Evolutionary conservation across 2,888 invertebrate genomes (phyloP).

Genomic region (Pecten maximus): DNA sequence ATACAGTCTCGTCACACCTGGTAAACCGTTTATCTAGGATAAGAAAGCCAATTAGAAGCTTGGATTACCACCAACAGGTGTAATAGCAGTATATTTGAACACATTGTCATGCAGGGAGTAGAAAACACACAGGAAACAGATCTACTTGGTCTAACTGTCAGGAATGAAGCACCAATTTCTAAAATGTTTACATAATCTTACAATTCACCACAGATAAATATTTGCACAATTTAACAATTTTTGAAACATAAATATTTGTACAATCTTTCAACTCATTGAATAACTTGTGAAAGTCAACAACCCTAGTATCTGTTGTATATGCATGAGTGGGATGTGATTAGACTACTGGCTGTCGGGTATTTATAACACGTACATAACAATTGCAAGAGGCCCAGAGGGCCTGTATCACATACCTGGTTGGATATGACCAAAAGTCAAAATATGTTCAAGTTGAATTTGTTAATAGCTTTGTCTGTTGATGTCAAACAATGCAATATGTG

Average conservation of each 20-base stretch:
- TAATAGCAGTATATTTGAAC: not conserved
- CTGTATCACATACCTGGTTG: too few relatives aligned
- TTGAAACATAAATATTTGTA: not conserved
- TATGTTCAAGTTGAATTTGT: too few relatives aligned
- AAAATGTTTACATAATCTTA: not conserved
- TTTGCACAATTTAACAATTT: not conserved
- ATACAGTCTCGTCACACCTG: not conserved
- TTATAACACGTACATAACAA: too few relatives aligned
- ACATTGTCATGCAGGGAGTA: not conserved
- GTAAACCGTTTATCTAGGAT: not conserved
- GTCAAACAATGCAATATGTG: too few relatives aligned
- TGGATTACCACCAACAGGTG: not conserved
- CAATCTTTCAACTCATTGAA: too few relatives aligned
- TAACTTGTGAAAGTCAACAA: too few relatives aligned
- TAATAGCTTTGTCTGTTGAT: too few relatives aligned
- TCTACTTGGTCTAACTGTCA: not conserved
- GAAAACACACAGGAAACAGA: not conserved
- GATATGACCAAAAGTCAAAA: too few relatives aligned
- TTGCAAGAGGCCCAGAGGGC: too few relatives aligned
- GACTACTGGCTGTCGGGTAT: too few relatives aligned
- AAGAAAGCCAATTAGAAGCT: not conserved
- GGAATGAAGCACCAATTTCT: not conserved
- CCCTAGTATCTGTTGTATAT: too few relatives aligned
- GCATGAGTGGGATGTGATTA: too few relatives aligned
- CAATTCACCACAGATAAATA: not conserved